Base-by-base conservation (phyloP, 2,888 invertebrate species). In the Eulithis prunata region DNA sequence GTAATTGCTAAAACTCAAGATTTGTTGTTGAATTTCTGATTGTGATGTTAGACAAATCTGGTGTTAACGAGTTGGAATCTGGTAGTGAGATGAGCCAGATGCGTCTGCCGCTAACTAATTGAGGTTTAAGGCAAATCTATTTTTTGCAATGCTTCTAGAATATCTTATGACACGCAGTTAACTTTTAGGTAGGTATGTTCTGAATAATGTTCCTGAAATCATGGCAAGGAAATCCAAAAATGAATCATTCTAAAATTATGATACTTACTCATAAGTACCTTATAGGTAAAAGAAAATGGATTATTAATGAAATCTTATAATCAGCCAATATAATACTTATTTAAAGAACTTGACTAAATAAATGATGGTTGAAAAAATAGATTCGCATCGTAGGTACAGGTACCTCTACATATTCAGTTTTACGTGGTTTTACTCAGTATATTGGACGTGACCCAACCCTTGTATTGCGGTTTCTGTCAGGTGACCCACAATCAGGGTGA, bases 1-100 rank as follows among this genome's bases (percentile, higher is more conserved):
- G 89, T 92, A 92, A 92, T 92, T 90, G 90, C 87, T 87, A 89
- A 91, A 91, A 91, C 88, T 92, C 90, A 91, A 91, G 92, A 92
- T 91, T 91, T 90, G 92, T 90, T 90, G 90, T 89, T 79, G 88
- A 84, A 87, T 85, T 85, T 82, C 83, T 86, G 89, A 90, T 91
- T 91, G 89, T 90, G 83, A 78, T 86, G 86, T 87, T 86, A 85
- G 83, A 87, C 87, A 84, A 85, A 87, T 85, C 86, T 80, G 81
- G 76, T 77, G 82, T 86, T 87, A 87, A 87, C 86, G 83, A 84
- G 84, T 82, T 82, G 83, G 83, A 81, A 82, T 85, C 82, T 85
- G 82, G 77, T 78, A 84, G 81, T 85, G 80, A 81, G 81, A 86
- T 84, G 82, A 82, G 81, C 69, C 69, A 76, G 77, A 77, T 77